Percentiles rank a stretch among this genome's conserved stretches.
phyloP scores from a whole-genome alignment of 1,140 invertebrate species.

The Ladona fulva region DNA sequence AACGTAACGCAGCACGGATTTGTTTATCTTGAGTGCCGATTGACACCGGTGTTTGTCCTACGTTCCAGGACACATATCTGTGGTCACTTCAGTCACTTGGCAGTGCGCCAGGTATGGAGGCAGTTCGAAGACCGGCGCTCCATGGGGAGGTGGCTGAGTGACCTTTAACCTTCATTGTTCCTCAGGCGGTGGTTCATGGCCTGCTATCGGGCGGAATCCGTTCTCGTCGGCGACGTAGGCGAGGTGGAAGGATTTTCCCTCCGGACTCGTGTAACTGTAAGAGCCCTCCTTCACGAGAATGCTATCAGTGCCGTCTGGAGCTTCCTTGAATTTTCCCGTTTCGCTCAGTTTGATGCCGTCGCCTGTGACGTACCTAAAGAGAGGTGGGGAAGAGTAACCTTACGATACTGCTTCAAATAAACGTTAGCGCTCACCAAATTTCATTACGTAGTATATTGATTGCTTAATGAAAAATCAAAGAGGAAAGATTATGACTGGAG shows the following conservation, averaged over 20 bases:
- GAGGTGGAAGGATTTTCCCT: not conserved
- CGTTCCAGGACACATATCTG: too few relatives aligned
- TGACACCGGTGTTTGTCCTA: too few relatives aligned
- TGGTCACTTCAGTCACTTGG: not conserved
- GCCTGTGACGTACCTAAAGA: not conserved
- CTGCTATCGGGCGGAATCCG: slow-evolving; percentile 19
- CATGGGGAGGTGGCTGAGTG: not conserved
- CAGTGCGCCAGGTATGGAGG: not conserved
- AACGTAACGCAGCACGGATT: too few relatives aligned
- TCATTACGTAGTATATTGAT: too few relatives aligned
- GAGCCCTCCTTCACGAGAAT: slow-evolving; percentile 22
- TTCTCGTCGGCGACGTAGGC: slow-evolving; percentile 7
- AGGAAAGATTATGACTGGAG: too few relatives aligned
- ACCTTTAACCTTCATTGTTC: slow-evolving; percentile 6
- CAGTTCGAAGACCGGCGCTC: not conserved
- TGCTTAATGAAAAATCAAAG: too few relatives aligned
- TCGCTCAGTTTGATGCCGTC: not conserved
- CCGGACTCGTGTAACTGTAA: slow-evolving; percentile 22
- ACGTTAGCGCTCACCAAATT: too few relatives aligned
- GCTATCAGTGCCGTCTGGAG: not conserved
- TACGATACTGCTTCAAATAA: too few relatives aligned
- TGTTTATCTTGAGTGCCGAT: too few relatives aligned
- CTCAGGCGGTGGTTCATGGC: not conserved
- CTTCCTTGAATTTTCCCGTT: not conserved
- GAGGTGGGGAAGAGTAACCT: not conserved